Base-by-base conservation (phyloP, 1,140 invertebrate species). In the Medauroidea extradentata region DNA sequence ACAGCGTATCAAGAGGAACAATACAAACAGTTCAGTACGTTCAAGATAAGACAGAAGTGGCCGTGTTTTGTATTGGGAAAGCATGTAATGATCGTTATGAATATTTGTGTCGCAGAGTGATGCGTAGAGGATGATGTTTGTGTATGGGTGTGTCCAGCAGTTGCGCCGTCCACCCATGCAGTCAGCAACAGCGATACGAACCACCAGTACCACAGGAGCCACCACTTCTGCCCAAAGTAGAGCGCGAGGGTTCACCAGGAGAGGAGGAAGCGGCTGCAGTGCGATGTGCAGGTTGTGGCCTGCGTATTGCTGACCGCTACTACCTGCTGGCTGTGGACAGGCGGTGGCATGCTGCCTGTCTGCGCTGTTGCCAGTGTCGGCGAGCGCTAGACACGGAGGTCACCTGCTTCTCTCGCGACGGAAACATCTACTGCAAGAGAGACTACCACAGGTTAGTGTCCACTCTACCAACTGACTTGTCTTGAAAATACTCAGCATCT, bases 341-440 rank as follows among this genome's bases (percentile, higher is more conserved):
- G 67, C 83, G 91, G 71, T 98, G 94, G 94, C 94, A 98, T 72
- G 87, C 87, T 24, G 84, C 89, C 46, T 98, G 95, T 73, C 79
- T 96, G 21, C 87, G 93, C 71, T 98, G 95, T 75, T 90, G 85
- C 69, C 90, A 94, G 70, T 98, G 95, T 78, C 85, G 90, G 67
- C 85, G 91, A 70, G 85, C 88, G 9, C 83, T 98, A 49, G 93
- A 96, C 74, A 86, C 90, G 4, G 92, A 97, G 75, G 85, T 91
- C 67, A 93, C 93, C 53, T 98, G 95, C 77, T 98, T 95, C 75
- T 88, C 92, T 49, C 82, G 91, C 61, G 93, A 96, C 72, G 94
- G 93, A 61, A 91, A 91, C 71, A 97, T 98, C 67, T 97, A 94
- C 78, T 98, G 95, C 83, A 96, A 96, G 77, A 93, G 94, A 71